Base-by-base conservation (phyloP, 92 coral and sea anemone genomes). In the Micromussa lordhowensis region DNA sequence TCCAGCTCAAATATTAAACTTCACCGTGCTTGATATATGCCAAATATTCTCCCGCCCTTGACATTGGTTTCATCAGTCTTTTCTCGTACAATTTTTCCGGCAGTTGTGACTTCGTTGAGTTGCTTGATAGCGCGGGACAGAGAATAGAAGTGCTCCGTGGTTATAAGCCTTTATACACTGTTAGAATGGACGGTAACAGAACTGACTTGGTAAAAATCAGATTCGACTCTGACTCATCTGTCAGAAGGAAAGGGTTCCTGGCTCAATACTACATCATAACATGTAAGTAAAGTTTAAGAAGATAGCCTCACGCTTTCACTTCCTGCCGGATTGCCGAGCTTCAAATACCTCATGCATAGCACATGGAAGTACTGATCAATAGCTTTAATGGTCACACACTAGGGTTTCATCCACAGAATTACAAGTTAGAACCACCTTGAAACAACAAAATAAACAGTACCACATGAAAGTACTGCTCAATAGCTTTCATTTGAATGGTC, bases 71-170 rank as follows among this genome's bases (percentile, higher is more conserved):
- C 10, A 44, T 8, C n/a, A n/a, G n/a, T n/a, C 11, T 44, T 6
- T 44, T 5, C 12, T 44, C 51, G 51, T 8, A 44, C 51, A 44
- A 44, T 71, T 35, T 77, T 48, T 77, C 22, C 11, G 8, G 34
- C 22, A 77, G 81, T 53, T 80, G 68, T 58, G 83, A 80, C 49
- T 29, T 31, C 70, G 83, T 58, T 80, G 71, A 80, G 71, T 36
- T 58, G 83, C 58, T 12, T 12, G 70, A 55, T 64, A 54, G 29
- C 71, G 26, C 44, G 3, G 83, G 57, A 11, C 71, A 32, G 51
- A 48, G n/a, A 77, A 77, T 77, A 40, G 61, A 40, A 14, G 12
- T 1, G 32, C 81, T 77, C 35, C 6, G 34, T 51, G 81, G 81
- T 28, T 40, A 3, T 51, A 77, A 15, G 22, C 59, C 34, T 8